Evolutionary conservation across 2,888 invertebrate species (phyloP).

Genomic region (Salticus scenicus): DNA sequence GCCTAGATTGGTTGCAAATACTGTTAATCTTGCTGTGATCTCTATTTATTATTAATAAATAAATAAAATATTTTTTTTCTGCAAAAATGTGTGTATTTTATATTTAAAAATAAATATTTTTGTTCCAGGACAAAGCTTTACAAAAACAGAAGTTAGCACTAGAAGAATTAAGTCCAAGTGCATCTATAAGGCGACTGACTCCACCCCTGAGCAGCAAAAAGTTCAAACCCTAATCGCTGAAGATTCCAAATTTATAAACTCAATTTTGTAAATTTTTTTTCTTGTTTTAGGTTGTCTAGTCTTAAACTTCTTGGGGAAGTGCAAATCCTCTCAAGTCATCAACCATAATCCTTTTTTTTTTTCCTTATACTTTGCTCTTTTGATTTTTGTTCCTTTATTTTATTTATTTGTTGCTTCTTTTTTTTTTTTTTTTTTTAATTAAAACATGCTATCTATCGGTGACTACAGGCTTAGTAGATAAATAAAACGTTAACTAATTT

Average conservation of each 20-base stretch:
- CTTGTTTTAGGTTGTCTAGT: constrained; percentile 31
- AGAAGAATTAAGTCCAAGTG: constrained; percentile 42
- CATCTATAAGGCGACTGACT: constrained; percentile 36
- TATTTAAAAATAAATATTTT: too few species aligned
- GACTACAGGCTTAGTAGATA: too few species aligned
- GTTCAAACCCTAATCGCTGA: not conserved
- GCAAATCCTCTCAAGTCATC: constrained; percentile 31
- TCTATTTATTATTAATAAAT: too few species aligned
- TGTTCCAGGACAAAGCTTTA: constrained; percentile 33
- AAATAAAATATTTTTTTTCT: too few species aligned
- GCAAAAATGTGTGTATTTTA: too few species aligned
- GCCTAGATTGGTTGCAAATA: too few species aligned
- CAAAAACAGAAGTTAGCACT: constrained; percentile 20
- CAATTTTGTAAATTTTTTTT: not conserved
- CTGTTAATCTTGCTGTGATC: too few species aligned
- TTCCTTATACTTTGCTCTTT: not conserved
- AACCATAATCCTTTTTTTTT: not conserved
- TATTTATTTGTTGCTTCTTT: not conserved
- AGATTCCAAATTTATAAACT: not conserved
- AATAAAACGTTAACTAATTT: too few species aligned
- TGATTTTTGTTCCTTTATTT: not conserved
- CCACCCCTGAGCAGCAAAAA: constrained; percentile 57
- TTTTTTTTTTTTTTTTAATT: too few species aligned
- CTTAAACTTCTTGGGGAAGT: constrained; percentile 42
- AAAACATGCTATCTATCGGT: too few species aligned